phyloP scores from a whole-genome alignment of 2,113 vertebrate species.

The Zeus faber region DNA sequence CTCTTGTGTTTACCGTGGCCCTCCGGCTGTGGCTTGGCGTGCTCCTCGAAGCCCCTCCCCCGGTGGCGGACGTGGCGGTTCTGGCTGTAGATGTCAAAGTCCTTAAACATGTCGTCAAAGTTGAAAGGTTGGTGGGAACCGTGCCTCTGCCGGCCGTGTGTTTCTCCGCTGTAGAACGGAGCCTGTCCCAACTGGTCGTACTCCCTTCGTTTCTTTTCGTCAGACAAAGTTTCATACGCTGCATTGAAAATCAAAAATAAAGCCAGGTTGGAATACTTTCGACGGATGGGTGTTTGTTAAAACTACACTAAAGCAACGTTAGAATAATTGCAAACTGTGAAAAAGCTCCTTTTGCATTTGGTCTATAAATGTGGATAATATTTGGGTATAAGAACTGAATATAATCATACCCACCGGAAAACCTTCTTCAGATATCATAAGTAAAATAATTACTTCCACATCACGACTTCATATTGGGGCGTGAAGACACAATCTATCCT shows the following conservation, averaged over 20 bases:
- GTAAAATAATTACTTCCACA: background rate
- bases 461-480: too few relatives aligned
- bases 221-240: slow-evolving; percentile 94
- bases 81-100: slow-evolving; percentile 88
- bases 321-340: background rate
- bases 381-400: too few relatives aligned
- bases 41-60: slow-evolving; percentile 89
- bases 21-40: slow-evolving; percentile 82
- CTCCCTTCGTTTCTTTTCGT: slow-evolving; percentile 84
- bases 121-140: slow-evolving; percentile 83
- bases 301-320: background rate
- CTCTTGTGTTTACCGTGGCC: slow-evolving; percentile 81
- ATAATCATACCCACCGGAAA: too few relatives aligned
- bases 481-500: too few relatives aligned
- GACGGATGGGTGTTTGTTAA: too few relatives aligned
- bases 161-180: slow-evolving; percentile 65
- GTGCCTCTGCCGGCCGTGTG: slow-evolving; percentile 64
- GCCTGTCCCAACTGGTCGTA: slow-evolving; percentile 83
- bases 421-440: background rate
- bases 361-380: too few relatives aligned
- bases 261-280: background rate
- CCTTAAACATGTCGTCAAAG: slow-evolving; percentile 92
- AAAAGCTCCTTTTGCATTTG: too few relatives aligned
- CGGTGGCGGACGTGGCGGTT: slow-evolving; percentile 80
- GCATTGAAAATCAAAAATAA: slow-evolving; percentile 22